Conservation (phyloP, 1,140 invertebrate species). For the Globodera rostochiensis region DNA sequence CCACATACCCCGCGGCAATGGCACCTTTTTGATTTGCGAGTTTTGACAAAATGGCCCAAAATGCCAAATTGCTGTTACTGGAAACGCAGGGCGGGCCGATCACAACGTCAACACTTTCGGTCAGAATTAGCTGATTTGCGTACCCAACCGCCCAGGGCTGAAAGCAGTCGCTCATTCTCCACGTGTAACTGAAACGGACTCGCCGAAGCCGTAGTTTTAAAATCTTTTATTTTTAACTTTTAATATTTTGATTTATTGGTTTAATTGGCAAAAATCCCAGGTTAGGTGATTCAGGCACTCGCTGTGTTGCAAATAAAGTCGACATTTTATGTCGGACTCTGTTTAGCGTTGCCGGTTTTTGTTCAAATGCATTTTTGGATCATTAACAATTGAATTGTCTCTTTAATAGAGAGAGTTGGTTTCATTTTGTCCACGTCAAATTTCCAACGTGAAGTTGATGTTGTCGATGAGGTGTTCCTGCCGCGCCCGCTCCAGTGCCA, state of each 20-base stretch:
- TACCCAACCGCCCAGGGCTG: conserved; percentile 46
- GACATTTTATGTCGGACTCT: too few relatives aligned
- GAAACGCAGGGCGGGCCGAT: conserved; percentile 46
- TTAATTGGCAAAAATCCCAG: too few relatives aligned
- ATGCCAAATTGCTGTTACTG: conserved; percentile 10
- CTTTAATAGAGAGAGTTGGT: too few relatives aligned
- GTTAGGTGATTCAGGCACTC: too few relatives aligned
- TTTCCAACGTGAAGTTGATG: conserved; percentile 40
- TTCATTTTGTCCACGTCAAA: too few relatives aligned
- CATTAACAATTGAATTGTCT: too few relatives aligned
- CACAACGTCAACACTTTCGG: conserved; percentile 42
- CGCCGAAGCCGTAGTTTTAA: too few relatives aligned
- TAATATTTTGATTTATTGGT: too few relatives aligned
- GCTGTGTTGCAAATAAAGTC: too few relatives aligned
- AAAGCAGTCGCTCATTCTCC: conserved; percentile 46
- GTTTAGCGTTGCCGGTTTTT: too few relatives aligned
- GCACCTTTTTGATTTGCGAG: conserved; percentile 27
- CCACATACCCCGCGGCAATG: conserved; percentile 13
- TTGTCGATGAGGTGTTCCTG: conserved; percentile 38
- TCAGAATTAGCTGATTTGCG: conserved; percentile 36
- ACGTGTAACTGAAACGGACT: conserved; percentile 27
- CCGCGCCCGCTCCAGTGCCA: conserved; percentile 37
- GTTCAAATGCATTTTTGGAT: too few relatives aligned
- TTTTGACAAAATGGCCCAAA: conserved; percentile 9
- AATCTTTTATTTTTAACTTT: too few relatives aligned